Percentiles rank a stretch among this genome's conserved stretches.
phyloP scores from a whole-genome alignment of 1,140 invertebrate genomes.

The Agrypnia vestita region DNA sequence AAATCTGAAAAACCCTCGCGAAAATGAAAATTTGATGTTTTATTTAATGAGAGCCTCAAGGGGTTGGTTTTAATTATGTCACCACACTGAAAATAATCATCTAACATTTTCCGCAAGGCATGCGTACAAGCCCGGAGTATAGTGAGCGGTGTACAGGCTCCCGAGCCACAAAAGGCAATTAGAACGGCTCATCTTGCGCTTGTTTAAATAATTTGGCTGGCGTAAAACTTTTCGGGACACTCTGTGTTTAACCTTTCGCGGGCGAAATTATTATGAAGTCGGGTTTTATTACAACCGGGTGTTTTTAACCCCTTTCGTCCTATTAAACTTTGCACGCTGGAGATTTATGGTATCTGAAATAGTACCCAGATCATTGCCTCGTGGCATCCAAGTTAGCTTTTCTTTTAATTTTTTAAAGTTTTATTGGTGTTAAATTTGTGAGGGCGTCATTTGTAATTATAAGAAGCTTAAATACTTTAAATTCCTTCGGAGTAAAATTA shows the following conservation, averaged over 20 bases:
- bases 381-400: too few relatives aligned
- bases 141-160: neutral
- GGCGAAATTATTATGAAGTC: slow-evolving; percentile 39
- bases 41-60: neutral
- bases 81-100: slow-evolving; percentile 29
- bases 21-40: too few relatives aligned
- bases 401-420: too few relatives aligned
- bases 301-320: slow-evolving; percentile 40
- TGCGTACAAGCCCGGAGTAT: neutral
- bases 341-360: slow-evolving; percentile 34
- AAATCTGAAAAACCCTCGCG: too few relatives aligned
- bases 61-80: slow-evolving; percentile 30
- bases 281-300: slow-evolving; percentile 42
- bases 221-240: slow-evolving; percentile 18
- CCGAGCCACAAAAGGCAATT: slow-evolving; percentile 35
- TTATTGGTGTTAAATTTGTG: too few relatives aligned
- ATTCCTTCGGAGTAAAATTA: too few relatives aligned
- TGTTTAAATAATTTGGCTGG: slow-evolving; percentile 35
- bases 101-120: slow-evolving; percentile 7
- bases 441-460: too few relatives aligned
- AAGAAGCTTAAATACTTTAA: too few relatives aligned
- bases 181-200: slow-evolving; percentile 34
- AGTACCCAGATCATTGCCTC: too few relatives aligned
- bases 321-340: slow-evolving; percentile 27
- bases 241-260: slow-evolving; percentile 17